These are phyloP conservation scores for Furcifer pardalis DNA, from an alignment of 2,797 vertebrate species.

Conservation along the genomic window DNA sequence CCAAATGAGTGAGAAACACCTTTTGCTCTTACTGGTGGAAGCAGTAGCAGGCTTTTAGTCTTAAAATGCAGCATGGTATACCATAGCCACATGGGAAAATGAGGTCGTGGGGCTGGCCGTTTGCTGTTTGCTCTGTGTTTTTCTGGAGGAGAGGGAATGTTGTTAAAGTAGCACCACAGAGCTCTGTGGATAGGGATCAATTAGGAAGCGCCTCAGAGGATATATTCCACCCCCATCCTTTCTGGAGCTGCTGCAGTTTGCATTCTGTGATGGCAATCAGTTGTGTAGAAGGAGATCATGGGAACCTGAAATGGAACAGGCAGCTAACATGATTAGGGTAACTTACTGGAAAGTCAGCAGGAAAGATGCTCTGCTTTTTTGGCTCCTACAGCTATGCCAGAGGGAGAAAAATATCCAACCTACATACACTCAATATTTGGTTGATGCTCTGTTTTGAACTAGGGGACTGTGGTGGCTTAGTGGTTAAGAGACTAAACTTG, in stretches of 20 bases:
- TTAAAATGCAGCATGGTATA: conserved; percentile 49
- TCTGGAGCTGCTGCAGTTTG: conserved; percentile 59
- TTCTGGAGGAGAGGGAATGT: conserved; percentile 4
- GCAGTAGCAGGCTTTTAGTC: not conserved
- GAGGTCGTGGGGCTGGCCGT: conserved; percentile 50
- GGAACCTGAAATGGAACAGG: conserved; percentile 24
- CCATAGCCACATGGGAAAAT: conserved; percentile 50
- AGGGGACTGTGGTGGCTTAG: too few relatives aligned
- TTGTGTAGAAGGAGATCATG: conserved; percentile 47
- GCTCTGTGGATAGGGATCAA: conserved; percentile 73
- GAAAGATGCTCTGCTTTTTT: not conserved
- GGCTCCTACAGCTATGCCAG: not conserved
- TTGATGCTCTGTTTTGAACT: not conserved
- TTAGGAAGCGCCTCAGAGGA: conserved; percentile 69
- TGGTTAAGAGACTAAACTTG: too few relatives aligned
- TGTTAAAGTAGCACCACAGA: conserved; percentile 70
- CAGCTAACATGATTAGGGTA: conserved; percentile 24
- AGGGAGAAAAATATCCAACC: not conserved
- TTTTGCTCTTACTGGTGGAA: conserved; percentile 44
- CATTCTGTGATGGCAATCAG: conserved; percentile 51
- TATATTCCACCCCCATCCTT: conserved; percentile 58
- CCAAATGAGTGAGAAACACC: conserved; percentile 20
- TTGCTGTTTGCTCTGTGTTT: conserved; percentile 47
- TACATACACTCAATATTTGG: not conserved
- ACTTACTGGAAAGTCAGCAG: conserved; percentile 42